These are phyloP conservation scores for Epicampocera succincta DNA, from an alignment of 2,888 invertebrate species.

Conservation along the genomic window DNA sequence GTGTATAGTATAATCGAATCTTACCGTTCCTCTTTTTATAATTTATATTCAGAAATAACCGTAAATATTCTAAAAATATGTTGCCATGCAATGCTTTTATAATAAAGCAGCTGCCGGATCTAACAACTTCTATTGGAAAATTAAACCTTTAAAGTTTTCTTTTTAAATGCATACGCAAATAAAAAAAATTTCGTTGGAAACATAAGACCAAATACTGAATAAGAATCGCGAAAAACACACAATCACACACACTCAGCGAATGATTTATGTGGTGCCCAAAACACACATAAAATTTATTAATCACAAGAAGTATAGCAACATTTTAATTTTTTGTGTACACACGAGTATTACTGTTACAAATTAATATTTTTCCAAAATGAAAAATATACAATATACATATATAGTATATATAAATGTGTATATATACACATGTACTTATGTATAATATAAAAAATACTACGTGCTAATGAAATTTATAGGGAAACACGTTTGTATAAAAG, in stretches of 20 bases:
- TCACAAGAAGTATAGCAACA: constrained; percentile 8
- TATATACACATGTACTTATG: neutral
- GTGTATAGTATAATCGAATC: too few species aligned
- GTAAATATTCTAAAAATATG: too few species aligned
- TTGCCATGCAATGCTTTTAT: too few species aligned
- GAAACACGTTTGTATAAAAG: constrained; percentile 17
- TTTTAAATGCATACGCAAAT: neutral
- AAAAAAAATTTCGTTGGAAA: constrained; percentile 1
- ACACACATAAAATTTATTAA: constrained; percentile 39
- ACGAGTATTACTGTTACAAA: neutral
- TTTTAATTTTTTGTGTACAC: neutral
- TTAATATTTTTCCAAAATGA: neutral
- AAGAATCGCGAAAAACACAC: constrained; percentile 25
- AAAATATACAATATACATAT: too few species aligned
- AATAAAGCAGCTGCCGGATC: too few species aligned
- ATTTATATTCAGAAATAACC: too few species aligned
- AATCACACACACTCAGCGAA: neutral
- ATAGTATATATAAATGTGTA: too few species aligned
- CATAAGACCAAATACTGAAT: constrained; percentile 34
- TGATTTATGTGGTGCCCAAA: constrained; percentile 48
- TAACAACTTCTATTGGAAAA: too few species aligned
- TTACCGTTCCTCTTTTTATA: too few species aligned
- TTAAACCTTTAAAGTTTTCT: neutral
- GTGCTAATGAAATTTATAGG: constrained; percentile 48
- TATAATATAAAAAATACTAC: constrained; percentile 19